Evolutionary conservation across 1,140 invertebrate genomes (phyloP).

Genomic region (Micrasema minimum): DNA sequence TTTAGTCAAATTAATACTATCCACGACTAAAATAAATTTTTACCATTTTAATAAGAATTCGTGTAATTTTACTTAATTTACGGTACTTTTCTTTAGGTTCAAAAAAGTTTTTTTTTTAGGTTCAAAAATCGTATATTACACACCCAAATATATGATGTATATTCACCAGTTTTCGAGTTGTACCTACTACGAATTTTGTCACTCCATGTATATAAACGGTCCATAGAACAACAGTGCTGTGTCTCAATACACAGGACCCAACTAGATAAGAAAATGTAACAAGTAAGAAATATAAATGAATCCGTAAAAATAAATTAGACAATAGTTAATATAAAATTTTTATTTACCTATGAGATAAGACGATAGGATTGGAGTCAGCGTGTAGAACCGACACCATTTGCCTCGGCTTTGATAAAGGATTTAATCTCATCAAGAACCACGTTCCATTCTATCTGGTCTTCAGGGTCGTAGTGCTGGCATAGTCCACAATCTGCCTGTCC

Average conservation of each 20-base stretch:
- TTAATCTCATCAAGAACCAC: slow-evolving; percentile 95
- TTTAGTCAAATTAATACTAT: too few relatives aligned
- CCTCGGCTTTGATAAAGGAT: slow-evolving; percentile 93
- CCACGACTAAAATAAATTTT: too few relatives aligned
- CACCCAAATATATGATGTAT: too few relatives aligned
- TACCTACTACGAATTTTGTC: too few relatives aligned
- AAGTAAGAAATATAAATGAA: neutral
- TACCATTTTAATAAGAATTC: too few relatives aligned
- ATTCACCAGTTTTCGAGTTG: too few relatives aligned
- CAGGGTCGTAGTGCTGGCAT: slow-evolving; percentile 94
- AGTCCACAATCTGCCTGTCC: slow-evolving; percentile 92
- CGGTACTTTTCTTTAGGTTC: too few relatives aligned
- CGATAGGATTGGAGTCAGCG: slow-evolving; percentile 81
- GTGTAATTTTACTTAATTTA: too few relatives aligned
- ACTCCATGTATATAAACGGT: too few relatives aligned
- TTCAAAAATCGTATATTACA: too few relatives aligned
- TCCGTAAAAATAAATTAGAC: neutral
- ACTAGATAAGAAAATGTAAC: neutral
- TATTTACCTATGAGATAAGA: slow-evolving; percentile 80
- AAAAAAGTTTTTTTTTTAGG: too few relatives aligned
- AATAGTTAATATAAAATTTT: neutral
- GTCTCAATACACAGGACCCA: too few relatives aligned
- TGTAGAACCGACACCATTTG: slow-evolving; percentile 88
- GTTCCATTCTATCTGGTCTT: slow-evolving; percentile 96
- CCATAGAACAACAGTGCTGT: neutral